A percentile compares a stretch with the other conserved stretches of the same genome.
These are phyloP conservation scores for Zeuzera pyrina DNA, from an alignment of 2,888 invertebrate species.

Conservation along the genomic window DNA sequence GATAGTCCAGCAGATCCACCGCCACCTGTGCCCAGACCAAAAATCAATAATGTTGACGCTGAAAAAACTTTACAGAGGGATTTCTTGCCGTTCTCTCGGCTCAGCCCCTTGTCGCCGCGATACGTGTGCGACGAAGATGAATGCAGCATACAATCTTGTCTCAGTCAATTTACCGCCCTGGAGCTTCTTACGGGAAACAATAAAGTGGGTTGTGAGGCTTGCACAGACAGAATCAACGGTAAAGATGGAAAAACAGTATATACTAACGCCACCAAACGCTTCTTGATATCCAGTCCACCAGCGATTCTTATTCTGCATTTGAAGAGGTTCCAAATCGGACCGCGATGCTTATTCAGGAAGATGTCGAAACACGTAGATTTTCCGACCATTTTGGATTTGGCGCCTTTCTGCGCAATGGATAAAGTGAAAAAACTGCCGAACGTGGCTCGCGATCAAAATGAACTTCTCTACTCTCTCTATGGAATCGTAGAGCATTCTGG, in stretches of 20 bases:
- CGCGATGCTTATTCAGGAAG: conserved; percentile 83
- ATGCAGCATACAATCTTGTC: conserved; percentile 89
- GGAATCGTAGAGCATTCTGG: conserved; percentile 97
- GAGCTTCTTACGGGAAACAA: conserved; percentile 94
- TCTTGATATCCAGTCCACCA: conserved; percentile 92
- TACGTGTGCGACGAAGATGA: conserved; percentile 84
- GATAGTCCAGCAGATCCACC: conserved; percentile 28
- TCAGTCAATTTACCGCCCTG: conserved; percentile 92
- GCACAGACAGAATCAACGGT: conserved; percentile 82
- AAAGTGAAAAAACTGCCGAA: conserved; percentile 76
- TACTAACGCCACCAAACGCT: conserved; percentile 87
- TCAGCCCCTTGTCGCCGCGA: conserved; percentile 75
- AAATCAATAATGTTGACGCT: conserved; percentile 38
- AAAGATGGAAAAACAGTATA: conserved; percentile 82
- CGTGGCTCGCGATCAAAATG: conserved; percentile 74
- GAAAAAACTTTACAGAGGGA: conserved; percentile 41
- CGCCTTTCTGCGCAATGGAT: conserved; percentile 89
- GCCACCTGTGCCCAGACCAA: conserved; percentile 33
- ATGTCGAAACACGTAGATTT: conserved; percentile 90
- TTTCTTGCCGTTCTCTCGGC: conserved; percentile 40
- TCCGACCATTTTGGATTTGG: conserved; percentile 87
- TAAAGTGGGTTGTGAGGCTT: conserved; percentile 93
- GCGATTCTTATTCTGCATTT: conserved; percentile 95
- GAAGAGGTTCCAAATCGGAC: conserved; percentile 93
- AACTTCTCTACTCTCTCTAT: conserved; percentile 89